A percentile compares a stretch with the other conserved stretches of the same genome.
Conservation (phyloP, 2,113 vertebrate species). For the Leptobrachium ailaonicum region DNA sequence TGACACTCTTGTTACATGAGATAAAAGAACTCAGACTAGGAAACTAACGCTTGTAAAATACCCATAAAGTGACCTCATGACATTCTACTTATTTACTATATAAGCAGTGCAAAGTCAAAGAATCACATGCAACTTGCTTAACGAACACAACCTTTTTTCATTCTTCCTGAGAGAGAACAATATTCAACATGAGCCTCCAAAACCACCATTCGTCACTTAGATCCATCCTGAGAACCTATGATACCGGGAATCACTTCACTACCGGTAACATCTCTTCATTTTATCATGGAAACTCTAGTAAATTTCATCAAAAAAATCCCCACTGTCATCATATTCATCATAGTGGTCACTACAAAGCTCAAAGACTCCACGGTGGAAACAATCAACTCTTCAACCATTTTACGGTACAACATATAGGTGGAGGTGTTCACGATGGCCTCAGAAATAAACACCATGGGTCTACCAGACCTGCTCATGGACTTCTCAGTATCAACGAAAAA, state of each 20-base stretch:
- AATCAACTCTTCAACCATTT: neutral
- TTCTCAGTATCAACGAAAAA: conserved; percentile 46
- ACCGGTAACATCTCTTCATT: conserved; percentile 7
- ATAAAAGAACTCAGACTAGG: neutral
- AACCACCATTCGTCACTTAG: conserved; percentile 1
- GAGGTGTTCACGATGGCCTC: neutral
- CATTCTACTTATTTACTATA: neutral
- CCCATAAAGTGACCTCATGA: conserved; percentile 22
- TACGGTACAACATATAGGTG: neutral
- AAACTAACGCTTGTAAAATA: conserved; percentile 22
- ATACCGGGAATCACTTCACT: neutral
- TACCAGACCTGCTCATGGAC: neutral
- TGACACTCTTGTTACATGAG: neutral
- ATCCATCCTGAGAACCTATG: neutral
- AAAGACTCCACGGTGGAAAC: conserved; percentile 75
- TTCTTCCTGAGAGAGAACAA: neutral
- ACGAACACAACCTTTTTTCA: neutral
- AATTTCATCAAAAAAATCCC: neutral
- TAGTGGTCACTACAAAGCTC: conserved; percentile 65
- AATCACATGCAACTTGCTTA: neutral
- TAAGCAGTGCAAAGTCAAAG: neutral
- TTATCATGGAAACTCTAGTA: neutral
- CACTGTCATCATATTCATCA: neutral
- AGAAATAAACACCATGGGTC: conserved; percentile 1
- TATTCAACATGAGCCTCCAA: conserved; percentile 21